A percentile compares a stretch with the other conserved stretches of the same genome.
These are phyloP conservation scores for Ylistrum balloti DNA, from an alignment of 1,140 invertebrate genomes.

Conservation along the genomic window DNA sequence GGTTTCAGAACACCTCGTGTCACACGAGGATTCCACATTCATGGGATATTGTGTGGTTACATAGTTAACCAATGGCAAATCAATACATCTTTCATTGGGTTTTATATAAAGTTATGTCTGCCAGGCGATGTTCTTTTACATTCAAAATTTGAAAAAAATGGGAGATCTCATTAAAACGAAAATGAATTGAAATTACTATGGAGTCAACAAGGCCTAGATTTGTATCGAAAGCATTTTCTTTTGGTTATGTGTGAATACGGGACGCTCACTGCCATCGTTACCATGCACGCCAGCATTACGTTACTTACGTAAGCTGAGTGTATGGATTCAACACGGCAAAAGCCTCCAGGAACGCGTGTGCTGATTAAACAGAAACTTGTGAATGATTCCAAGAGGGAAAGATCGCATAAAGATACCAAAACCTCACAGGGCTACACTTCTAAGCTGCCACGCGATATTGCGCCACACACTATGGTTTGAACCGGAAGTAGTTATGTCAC, in stretches of 20 bases:
- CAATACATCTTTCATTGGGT: too few species aligned
- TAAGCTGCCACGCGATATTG: background rate
- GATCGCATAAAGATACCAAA: background rate
- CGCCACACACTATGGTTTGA: background rate
- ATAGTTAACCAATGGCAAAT: too few species aligned
- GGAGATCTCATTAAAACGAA: background rate
- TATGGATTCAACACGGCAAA: background rate
- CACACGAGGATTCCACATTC: too few species aligned
- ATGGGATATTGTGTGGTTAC: too few species aligned
- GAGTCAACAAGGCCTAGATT: background rate
- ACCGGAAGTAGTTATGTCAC: slow-evolving; percentile 15
- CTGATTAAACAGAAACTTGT: slow-evolving; percentile 10
- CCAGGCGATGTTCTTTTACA: too few species aligned
- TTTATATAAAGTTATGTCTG: too few species aligned
- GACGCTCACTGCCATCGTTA: background rate
- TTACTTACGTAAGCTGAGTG: background rate
- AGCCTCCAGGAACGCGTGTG: background rate
- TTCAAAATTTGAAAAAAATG: background rate
- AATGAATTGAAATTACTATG: background rate
- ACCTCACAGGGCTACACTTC: slow-evolving; percentile 7
- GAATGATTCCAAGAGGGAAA: background rate
- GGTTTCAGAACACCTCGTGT: too few species aligned
- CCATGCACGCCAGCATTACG: background rate
- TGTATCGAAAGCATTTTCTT: background rate
- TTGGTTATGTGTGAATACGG: background rate